Percentiles rank a stretch among this genome's conserved stretches.
These are phyloP conservation scores for Euplexia lucipara DNA, from an alignment of 2,888 invertebrate species.

Conservation along the genomic window DNA sequence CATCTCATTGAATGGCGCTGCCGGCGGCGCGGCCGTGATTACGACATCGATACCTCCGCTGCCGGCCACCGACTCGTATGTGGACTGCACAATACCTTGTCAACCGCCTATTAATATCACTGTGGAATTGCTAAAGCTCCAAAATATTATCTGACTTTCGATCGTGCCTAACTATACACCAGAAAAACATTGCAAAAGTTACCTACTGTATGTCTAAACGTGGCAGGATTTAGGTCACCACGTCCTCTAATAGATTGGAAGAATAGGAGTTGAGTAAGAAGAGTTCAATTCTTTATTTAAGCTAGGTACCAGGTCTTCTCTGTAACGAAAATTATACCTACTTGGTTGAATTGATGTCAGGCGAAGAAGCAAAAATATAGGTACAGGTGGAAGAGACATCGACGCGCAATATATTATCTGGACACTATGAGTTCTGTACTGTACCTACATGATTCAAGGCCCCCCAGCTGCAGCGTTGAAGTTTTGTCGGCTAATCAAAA, in stretches of 20 bases:
- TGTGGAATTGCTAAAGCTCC: conserved; percentile 20
- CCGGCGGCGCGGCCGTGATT: conserved; percentile 83
- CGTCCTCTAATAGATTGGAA: background rate
- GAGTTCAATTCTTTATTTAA: no score
- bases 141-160: conserved; percentile 15
- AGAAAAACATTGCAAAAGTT: background rate
- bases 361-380: background rate
- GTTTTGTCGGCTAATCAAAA: no score
- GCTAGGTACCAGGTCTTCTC: background rate
- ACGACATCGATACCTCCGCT: conserved; percentile 88
- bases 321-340: background rate
- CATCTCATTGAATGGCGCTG: conserved; percentile 89
- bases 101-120: conserved; percentile 73
- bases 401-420: no score
- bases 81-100: conserved; percentile 80
- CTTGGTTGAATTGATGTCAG: background rate
- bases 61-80: conserved; percentile 66
- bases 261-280: background rate
- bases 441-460: no score
- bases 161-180: background rate
- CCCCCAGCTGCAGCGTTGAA: no score
- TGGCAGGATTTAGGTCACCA: background rate
- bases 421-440: no score
- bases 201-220: background rate
- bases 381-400: no score